Conservation (phyloP, 2,797 vertebrate genomes). For the Acanthis flammea region DNA sequence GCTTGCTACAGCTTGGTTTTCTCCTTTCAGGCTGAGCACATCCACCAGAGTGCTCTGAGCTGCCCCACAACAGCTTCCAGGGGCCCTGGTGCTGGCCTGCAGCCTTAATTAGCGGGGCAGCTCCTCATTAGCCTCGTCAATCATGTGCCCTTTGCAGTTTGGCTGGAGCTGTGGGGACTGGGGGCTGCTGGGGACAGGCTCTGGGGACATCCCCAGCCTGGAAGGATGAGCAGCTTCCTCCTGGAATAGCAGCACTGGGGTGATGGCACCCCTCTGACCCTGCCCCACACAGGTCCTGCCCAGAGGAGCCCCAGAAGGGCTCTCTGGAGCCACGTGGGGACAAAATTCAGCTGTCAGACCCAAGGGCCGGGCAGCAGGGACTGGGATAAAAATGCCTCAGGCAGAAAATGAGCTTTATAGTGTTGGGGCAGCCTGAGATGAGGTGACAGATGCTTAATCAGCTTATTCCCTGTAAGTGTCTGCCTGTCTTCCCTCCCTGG, state of each 20-base stretch:
- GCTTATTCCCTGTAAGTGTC: conserved; percentile 35
- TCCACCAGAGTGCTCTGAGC: not conserved
- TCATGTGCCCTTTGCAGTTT: not conserved
- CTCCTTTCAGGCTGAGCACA: not conserved
- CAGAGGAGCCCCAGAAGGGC: not conserved
- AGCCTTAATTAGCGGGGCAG: not conserved
- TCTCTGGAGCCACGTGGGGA: not conserved
- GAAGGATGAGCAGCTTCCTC: not conserved
- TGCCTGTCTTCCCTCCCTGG: conserved; percentile 14
- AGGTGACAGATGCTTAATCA: conserved; percentile 71
- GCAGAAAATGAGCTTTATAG: conserved; percentile 68
- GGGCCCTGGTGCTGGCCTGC: rapidly evolving
- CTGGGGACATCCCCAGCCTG: not conserved
- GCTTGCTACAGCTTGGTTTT: not conserved
- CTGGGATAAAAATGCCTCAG: conserved; percentile 29
- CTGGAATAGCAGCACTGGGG: not conserved
- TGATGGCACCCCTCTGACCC: not conserved
- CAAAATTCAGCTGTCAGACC: not conserved
- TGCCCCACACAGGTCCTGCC: not conserved
- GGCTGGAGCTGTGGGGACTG: rapidly evolving
- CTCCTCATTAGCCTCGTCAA: not conserved
- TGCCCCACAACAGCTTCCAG: not conserved
- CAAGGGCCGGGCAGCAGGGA: conserved; percentile 8
- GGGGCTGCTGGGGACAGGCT: not conserved
- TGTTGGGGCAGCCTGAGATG: conserved; percentile 15